phyloP scores from a whole-genome alignment of 2,113 vertebrate species.

The Oceanodroma tethys region DNA sequence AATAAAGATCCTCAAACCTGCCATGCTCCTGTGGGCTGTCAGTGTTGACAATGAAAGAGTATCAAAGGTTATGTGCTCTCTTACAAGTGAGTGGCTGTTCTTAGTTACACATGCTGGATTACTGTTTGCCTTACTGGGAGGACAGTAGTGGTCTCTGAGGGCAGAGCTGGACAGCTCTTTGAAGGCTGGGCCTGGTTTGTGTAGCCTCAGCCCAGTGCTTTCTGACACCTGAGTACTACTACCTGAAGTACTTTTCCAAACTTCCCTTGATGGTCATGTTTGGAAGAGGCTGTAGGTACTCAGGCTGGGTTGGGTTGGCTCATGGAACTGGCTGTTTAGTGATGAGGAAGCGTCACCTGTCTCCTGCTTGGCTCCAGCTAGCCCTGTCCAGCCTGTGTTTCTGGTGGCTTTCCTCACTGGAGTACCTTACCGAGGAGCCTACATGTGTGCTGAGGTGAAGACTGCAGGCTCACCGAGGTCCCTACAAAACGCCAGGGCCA shows the following conservation, averaged over 20 bases:
- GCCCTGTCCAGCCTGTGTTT: neutral
- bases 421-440: neutral
- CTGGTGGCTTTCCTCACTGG: neutral
- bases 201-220: neutral
- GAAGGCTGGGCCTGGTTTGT: neutral
- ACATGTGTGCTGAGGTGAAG: neutral
- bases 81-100: neutral
- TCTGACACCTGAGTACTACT: neutral
- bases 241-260: neutral
- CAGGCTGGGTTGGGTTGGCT: neutral
- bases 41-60: neutral
- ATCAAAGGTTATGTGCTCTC: neutral
- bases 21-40: neutral
- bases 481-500: neutral
- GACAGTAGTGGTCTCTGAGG: neutral
- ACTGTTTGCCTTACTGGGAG: neutral
- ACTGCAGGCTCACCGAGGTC: neutral
- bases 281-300: neutral
- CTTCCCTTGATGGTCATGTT: neutral
- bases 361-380: neutral
- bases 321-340: neutral
- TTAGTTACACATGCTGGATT: neutral
- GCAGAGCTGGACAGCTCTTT: neutral
- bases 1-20: slow-evolving; percentile 44
- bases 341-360: neutral